A percentile compares a stretch with the other conserved stretches of the same genome.
Conservation (phyloP, 2,113 vertebrate species). For the Lanius collurio region DNA sequence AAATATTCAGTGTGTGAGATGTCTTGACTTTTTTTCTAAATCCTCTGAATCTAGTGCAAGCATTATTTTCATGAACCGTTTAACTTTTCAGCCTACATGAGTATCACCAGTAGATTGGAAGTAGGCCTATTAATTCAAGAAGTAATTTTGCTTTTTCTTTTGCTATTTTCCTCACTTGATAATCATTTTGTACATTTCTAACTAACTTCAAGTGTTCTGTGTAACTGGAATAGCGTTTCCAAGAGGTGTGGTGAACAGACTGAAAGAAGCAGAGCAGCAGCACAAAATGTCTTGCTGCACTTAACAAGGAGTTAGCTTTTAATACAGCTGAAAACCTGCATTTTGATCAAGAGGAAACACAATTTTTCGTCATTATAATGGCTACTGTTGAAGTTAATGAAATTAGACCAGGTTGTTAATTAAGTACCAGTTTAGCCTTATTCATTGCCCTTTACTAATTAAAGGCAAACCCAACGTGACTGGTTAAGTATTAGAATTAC, state of each 20-base stretch:
- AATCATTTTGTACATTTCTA: background rate
- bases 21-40: background rate
- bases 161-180: background rate
- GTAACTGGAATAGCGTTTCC: background rate
- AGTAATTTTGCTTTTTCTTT: background rate
- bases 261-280: background rate
- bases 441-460: background rate
- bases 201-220: background rate
- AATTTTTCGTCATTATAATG: background rate
- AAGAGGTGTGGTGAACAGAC: background rate
- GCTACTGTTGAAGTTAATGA: background rate
- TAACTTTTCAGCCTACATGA: background rate
- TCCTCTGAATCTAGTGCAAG: background rate
- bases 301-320: background rate
- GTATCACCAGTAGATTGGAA: background rate
- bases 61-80: background rate
- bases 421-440: background rate
- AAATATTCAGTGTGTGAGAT: background rate
- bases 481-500: background rate
- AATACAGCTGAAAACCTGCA: background rate
- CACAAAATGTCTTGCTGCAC: accelerated
- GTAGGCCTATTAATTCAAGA: background rate
- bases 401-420: background rate
- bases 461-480: background rate
- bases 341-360: background rate